These are phyloP conservation scores for Panagrolaimus sp. DNA, from an alignment of 1,140 invertebrate species.

Conservation along the genomic window DNA sequence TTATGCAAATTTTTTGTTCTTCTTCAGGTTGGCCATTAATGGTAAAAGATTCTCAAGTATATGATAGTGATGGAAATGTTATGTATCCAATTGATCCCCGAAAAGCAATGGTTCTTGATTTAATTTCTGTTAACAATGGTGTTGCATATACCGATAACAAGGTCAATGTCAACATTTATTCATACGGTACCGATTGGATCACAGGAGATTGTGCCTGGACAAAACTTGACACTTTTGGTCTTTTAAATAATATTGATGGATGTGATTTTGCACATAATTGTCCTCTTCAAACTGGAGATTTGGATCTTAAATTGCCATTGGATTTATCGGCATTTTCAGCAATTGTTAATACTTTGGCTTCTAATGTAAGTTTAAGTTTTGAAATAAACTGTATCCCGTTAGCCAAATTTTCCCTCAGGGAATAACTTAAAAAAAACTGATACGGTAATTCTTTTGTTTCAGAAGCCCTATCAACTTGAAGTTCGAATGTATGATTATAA, in stretches of 20 bases:
- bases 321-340: background rate
- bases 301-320: background rate
- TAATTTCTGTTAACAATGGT: slow-evolving; percentile 6
- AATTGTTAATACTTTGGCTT: slow-evolving; percentile 2
- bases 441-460: background rate
- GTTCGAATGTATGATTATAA: slow-evolving; percentile 5
- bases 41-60: slow-evolving; percentile 7
- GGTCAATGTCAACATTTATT: background rate
- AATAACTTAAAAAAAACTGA: background rate
- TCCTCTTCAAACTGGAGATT: slow-evolving; percentile 4
- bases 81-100: slow-evolving; percentile 14
- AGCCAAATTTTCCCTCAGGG: background rate
- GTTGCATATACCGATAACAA: slow-evolving; percentile 2
- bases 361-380: slow-evolving; percentile 9
- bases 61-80: background rate
- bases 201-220: background rate
- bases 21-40: background rate
- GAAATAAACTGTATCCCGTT: background rate
- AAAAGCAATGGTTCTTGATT: slow-evolving; percentile 4
- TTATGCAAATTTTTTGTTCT: background rate
- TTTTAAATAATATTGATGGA: slow-evolving; percentile 12
- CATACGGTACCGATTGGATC: background rate
- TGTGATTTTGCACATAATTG: slow-evolving; percentile 20
- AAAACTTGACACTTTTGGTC: slow-evolving; percentile 1
- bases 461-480: slow-evolving; percentile 6